Evolutionary conservation across 2,797 vertebrate species (phyloP), one percentile per base, ranked within the genome.

Genomic region (Anolis apletophallus): DNA sequence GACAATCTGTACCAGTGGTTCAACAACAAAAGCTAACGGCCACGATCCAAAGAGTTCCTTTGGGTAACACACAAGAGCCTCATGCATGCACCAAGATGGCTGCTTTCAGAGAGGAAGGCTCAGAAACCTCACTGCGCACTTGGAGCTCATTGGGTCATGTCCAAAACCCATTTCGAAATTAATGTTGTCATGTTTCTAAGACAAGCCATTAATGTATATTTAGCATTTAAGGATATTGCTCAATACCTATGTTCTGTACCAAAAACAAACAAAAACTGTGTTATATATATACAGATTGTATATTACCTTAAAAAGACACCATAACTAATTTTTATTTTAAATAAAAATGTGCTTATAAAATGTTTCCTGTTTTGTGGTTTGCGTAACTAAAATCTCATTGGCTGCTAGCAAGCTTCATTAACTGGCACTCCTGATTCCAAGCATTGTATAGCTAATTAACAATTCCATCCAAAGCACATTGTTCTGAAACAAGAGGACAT

Each of bases 311-410:
- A 94, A 94, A 96, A 96, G 97, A 97, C 94, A 94, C 94, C 95
- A 91, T 95, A 95, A 97, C 96, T 97, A 96, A 96, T 97, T 98
- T 98, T 98, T 98, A 98, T 98, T 98, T 98, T 98, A 98, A 99
- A 99, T 99, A 98, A 99, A 99, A 97, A 95, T 97, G 94, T 97
- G 97, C 96, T 97, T 97, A 91, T 96, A 94, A 97, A 96, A 94
- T 91, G 74, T 92, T 83, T 85, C 50, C 68, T 85, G 88, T 52
- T 54, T 81, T 83, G 85, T 92, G 3, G 0, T 57, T 81, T 90
- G 23, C 75, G 29, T 83, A 46, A 12, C 71, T 89, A 77, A 85
- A 80, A 88, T 3, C 1, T 23, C 23, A 82, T 57, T 50, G 50
- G 1, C 68, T 76, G 4, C 12, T 32, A 16, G 2, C 71, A 75